phyloP scores from a whole-genome alignment of 2,797 vertebrate species.

The Pipistrellus pygmaeus region DNA sequence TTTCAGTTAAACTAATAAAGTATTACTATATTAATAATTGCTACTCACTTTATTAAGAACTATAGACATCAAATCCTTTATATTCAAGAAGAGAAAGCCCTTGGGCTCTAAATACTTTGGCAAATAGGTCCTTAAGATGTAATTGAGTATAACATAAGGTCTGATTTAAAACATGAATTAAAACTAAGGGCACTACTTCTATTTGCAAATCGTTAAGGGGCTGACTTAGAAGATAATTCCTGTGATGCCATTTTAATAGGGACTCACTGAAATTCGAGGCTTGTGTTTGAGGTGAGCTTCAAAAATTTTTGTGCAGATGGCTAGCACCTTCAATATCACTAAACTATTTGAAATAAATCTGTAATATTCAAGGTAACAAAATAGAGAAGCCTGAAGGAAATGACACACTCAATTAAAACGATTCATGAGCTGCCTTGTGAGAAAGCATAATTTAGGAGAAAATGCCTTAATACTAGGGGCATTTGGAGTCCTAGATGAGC shows the following conservation, averaged over 20 bases:
- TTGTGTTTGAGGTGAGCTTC: background rate
- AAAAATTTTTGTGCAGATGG: background rate
- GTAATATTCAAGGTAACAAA: constrained; percentile 8
- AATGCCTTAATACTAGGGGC: accelerated
- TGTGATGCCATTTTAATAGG: background rate
- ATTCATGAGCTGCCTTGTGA: background rate
- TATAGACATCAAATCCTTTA: constrained; percentile 60
- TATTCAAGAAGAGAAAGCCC: constrained; percentile 57
- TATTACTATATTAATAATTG: constrained; percentile 78
- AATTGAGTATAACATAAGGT: constrained; percentile 66
- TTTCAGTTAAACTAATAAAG: constrained; percentile 79
- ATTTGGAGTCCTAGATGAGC: background rate
- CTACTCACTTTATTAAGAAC: constrained; percentile 73
- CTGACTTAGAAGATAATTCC: background rate
- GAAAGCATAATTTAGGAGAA: background rate
- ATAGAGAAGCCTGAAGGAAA: background rate
- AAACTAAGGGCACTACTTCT: constrained; percentile 50
- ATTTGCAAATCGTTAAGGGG: constrained; percentile 38
- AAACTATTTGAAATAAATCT: background rate
- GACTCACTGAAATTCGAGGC: background rate
- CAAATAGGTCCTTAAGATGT: constrained; percentile 65
- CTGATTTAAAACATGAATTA: constrained; percentile 69
- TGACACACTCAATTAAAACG: constrained; percentile 40
- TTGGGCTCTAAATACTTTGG: constrained; percentile 67
- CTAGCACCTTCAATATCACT: background rate